A percentile compares a stretch with the other conserved stretches of the same genome.
Evolutionary conservation across 2,797 vertebrate species (phyloP).

Genomic region (Brachyrhaphis roseni): DNA sequence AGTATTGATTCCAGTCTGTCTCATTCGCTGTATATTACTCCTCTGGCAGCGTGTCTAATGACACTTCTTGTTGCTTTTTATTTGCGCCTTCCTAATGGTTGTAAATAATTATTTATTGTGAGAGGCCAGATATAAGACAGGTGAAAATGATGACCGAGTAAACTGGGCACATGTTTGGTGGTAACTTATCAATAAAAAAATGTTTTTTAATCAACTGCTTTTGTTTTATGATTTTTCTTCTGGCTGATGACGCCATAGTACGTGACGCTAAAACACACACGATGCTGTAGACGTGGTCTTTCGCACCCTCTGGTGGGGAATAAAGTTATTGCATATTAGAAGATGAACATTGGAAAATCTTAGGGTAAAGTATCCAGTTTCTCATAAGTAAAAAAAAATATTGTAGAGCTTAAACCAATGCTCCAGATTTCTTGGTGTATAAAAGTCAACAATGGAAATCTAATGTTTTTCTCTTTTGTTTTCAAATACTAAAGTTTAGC

Average conservation of each 20-base stretch:
- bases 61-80: constrained; percentile 65
- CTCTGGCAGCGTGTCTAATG: constrained; percentile 47
- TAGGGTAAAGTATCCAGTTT: background rate
- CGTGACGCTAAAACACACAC: background rate
- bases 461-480: too few relatives aligned
- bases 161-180: constrained; percentile 42
- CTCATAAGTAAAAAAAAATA: background rate
- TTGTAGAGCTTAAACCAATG: background rate
- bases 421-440: background rate
- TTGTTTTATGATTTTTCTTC: background rate
- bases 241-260: background rate
- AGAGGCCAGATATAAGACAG: constrained; percentile 67
- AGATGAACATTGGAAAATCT: background rate
- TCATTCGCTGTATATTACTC: constrained; percentile 66
- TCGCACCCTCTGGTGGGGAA: constrained; percentile 37
- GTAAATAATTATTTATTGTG: constrained; percentile 99
- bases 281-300: constrained; percentile 40
- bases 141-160: constrained; percentile 30
- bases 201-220: constrained; percentile 14
- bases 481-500: background rate
- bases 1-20: constrained; percentile 55
- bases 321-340: background rate
- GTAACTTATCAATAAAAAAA: constrained; percentile 64
- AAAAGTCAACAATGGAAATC: background rate
- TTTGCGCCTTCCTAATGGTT: constrained; percentile 80